Evolutionary conservation across 1,140 invertebrate genomes (phyloP).

Genomic region (Drosophila novamexicana): DNA sequence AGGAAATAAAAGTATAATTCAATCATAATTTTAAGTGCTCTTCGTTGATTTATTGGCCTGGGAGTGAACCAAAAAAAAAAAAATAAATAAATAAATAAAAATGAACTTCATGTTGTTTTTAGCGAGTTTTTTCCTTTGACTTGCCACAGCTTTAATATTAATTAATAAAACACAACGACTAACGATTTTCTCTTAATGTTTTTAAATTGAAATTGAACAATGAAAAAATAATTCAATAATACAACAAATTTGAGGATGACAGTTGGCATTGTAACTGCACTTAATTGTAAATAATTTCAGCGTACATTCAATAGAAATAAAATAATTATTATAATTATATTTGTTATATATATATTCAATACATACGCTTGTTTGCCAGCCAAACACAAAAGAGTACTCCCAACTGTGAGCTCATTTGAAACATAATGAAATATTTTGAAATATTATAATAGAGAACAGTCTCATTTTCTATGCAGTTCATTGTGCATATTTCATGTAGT

Average conservation of each 20-base stretch:
- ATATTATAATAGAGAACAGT: background rate
- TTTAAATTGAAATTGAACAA: slow-evolving; percentile 10
- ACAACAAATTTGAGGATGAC: background rate
- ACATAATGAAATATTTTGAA: background rate
- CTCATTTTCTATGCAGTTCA: slow-evolving; percentile 35
- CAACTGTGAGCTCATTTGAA: slow-evolving; percentile 10
- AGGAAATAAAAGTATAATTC: slow-evolving; percentile 11
- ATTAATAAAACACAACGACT: slow-evolving; percentile 27
- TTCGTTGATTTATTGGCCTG: slow-evolving; percentile 12
- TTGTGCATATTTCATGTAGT: slow-evolving; percentile 32
- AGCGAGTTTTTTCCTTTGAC: background rate
- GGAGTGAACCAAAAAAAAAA: background rate
- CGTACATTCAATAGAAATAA: background rate
- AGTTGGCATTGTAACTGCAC: background rate
- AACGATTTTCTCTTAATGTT: background rate
- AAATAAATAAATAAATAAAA: background rate
- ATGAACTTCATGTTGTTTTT: background rate
- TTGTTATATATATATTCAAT: background rate
- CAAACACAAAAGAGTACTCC: slow-evolving; percentile 1
- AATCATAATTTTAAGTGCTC: slow-evolving; percentile 33
- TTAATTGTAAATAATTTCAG: slow-evolving; percentile 6
- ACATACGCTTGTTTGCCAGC: background rate
- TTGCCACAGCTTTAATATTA: slow-evolving; percentile 1
- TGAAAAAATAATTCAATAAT: slow-evolving; percentile 10
- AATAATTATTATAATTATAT: slow-evolving; percentile 5